Base-by-base conservation (phyloP, 2,888 invertebrate genomes). In the Lepeophtheirus nordmannii region DNA sequence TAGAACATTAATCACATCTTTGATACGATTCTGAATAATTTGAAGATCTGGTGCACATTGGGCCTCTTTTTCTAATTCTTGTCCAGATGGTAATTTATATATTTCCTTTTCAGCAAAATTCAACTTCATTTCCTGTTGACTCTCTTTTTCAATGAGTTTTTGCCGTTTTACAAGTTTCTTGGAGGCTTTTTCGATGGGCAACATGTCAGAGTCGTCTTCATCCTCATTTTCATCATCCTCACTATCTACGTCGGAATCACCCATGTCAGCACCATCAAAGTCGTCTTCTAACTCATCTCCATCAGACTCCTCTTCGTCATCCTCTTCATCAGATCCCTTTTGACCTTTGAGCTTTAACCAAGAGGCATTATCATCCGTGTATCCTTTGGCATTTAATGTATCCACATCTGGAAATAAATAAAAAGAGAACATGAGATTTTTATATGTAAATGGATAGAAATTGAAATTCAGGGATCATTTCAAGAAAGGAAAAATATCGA, bases 11-110 rank as follows among this genome's bases (percentile, higher is more conserved):
- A 87, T 72, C 14, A 80, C 81, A 76, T 96, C 94, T 71, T 88
- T 85, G 67, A 96, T 92, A 71, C 94, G 81, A 74, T 90, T 88
- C 74, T 89, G 87, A 0, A 94, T 82, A 70, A 90, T 86, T 74
- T 88, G 85, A 22, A 94, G 78, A 70, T 83, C 85, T 1, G 83
- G 78, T 20, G 83, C 81, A 67, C 70, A 74, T 72, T 73, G 73
- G 73, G 73, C 69, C 71, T 77, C 76, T 73, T 86, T 84, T 62
- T 84, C 80, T 37, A 86, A 76, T 72, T 86, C 86, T 70, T 85
- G 85, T 69, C 67, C 64, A 22, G 62, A 65, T 1, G 69, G 69
- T 38, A 69, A 67, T 46, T 67, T 80, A 74, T 89, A 90, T 1
- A 70, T 74, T 71, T 78, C 77, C 23, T 72, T 72, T 59, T 74